Evolutionary conservation across 2,797 vertebrate genomes (phyloP).

Genomic region (Notamacropus eugenii): DNA sequence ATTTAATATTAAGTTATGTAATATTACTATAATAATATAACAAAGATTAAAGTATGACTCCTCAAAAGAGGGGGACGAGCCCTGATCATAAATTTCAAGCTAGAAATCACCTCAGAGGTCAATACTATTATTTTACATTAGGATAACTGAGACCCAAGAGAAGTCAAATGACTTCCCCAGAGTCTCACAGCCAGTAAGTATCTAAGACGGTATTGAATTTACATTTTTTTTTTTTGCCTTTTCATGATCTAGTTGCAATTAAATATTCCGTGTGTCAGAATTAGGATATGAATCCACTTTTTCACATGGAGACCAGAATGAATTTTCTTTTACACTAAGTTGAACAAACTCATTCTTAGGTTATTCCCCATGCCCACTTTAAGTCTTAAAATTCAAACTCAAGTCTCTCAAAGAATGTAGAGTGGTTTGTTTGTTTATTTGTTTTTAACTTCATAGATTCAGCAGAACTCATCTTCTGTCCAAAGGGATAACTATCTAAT

Average conservation of each 20-base stretch:
- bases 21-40: too few species aligned
- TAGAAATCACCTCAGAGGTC: not conserved
- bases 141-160: not conserved
- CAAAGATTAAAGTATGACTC: not conserved
- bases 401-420: not conserved
- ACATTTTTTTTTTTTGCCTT: not conserved
- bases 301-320: not conserved
- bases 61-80: not conserved
- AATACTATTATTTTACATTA: not conserved
- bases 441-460: not conserved
- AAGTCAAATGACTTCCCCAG: not conserved
- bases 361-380: not conserved
- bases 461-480: slow-evolving; percentile 26
- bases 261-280: not conserved
- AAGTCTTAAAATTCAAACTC: not conserved
- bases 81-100: not conserved
- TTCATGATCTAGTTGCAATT: not conserved
- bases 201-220: not conserved
- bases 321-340: not conserved
- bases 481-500: slow-evolving; percentile 73
- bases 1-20: not conserved
- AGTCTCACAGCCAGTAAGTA: not conserved
- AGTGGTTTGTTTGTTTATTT: not conserved
- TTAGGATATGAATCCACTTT: not conserved
- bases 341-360: not conserved